Conservation (phyloP, 2,888 invertebrate species). For the Seladonia tumulorum region DNA sequence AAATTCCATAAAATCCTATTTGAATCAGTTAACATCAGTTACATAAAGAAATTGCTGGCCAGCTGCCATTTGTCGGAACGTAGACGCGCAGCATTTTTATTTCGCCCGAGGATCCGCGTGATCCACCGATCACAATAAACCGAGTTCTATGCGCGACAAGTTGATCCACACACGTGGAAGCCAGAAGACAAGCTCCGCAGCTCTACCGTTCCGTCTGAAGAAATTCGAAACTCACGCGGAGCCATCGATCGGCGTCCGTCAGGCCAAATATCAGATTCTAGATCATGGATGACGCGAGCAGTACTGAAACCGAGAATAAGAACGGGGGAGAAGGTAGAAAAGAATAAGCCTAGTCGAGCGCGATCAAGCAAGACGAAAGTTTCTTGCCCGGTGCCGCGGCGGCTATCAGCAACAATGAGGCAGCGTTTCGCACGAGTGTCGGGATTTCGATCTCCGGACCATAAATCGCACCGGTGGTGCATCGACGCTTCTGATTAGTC, state of each 20-base stretch:
- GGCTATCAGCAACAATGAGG: constrained; percentile 26
- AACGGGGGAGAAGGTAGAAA: not conserved
- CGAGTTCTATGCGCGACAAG: not conserved
- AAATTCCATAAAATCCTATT: no score
- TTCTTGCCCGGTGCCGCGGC: constrained; percentile 12
- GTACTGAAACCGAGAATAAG: not conserved
- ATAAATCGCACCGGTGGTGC: constrained; percentile 47
- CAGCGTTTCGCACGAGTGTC: constrained; percentile 44
- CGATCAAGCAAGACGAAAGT: constrained; percentile 36
- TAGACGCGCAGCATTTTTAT: not conserved
- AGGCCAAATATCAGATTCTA: not conserved
- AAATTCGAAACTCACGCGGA: not conserved
- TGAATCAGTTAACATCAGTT: not conserved
- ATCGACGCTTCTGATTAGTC: constrained; percentile 47
- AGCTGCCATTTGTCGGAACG: not conserved
- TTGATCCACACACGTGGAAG: not conserved
- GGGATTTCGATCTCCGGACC: constrained; percentile 59
- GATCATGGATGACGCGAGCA: not conserved
- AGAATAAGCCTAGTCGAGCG: not conserved
- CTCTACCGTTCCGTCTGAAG: not conserved
- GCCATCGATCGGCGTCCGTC: not conserved
- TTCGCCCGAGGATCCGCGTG: not conserved
- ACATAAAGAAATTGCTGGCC: not conserved
- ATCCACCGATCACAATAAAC: not conserved
- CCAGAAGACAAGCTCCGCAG: not conserved